A percentile compares a stretch with the other conserved stretches of the same genome.
phyloP scores from a whole-genome alignment of 2,797 vertebrate species.

The Micropoecilia bifurca region DNA sequence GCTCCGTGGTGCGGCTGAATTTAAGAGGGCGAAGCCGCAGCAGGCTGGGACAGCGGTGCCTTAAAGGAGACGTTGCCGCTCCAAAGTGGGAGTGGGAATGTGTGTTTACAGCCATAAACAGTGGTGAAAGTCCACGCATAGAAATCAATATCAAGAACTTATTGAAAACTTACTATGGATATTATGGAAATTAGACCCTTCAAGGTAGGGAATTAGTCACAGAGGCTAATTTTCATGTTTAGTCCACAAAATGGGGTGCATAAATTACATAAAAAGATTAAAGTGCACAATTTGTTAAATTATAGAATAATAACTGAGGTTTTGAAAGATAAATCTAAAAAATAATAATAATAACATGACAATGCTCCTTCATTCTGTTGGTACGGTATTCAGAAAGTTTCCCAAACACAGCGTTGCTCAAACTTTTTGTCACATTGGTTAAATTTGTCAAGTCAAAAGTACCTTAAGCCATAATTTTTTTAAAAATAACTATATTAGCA shows the following conservation, averaged over 20 bases:
- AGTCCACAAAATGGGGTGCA: not conserved
- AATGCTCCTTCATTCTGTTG: not conserved
- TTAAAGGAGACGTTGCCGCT: conserved; percentile 1
- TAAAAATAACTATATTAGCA: not conserved
- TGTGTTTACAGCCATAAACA: not conserved
- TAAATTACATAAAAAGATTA: not conserved
- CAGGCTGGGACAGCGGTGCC: not conserved
- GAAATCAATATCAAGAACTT: not conserved
- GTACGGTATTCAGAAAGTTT: not conserved
- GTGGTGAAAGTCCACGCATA: not conserved
- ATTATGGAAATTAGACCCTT: not conserved
- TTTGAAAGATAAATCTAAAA: not conserved
- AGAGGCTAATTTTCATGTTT: not conserved
- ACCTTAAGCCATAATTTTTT: too few relatives aligned
- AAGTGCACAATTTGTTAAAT: not conserved
- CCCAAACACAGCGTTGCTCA: not conserved
- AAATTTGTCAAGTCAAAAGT: too few relatives aligned
- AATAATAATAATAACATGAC: not conserved
- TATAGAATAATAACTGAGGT: not conserved
- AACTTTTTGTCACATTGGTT: not conserved
- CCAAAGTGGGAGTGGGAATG: not conserved
- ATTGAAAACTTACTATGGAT: too few relatives aligned
- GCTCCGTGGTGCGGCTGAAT: not conserved
- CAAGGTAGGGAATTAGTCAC: not conserved
- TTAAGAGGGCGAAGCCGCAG: not conserved